Base-by-base conservation (phyloP, 2,888 invertebrate species). In the Alloscopus bannaensis region DNA sequence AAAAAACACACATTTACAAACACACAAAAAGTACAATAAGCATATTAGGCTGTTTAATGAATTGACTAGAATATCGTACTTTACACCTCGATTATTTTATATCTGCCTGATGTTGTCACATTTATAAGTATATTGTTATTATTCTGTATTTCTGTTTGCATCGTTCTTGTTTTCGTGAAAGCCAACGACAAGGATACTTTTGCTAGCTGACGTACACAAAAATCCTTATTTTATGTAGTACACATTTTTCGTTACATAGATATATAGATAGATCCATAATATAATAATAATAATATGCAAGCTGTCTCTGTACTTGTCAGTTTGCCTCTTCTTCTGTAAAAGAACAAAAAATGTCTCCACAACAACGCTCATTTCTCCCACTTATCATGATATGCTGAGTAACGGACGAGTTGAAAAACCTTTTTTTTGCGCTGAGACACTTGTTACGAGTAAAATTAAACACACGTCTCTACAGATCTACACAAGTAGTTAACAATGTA, bases 11-110 rank as follows among this genome's bases (percentile, higher is more conserved):
- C n/a, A n/a, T n/a, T n/a, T n/a, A n/a, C n/a, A n/a, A 66, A 68
- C 76, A 69, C 60, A 76, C 59, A 75, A 75, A 73, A 76, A 73
- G 62, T 68, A 76, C 60, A 70, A 47, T 70, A 77, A 62, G 70
- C 69, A 77, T 70, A 77, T 70, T 77, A 77, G 77, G 77, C 77
- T 77, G 69, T 71, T 79, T 59, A 79, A 57, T 66, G 45, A 69
- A 72, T 57, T 79, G 79, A 79, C 79, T 79, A 79, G 79, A 79
- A 79, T 79, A 73, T 73, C 79, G 72, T 52, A 68, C 72, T 66
- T 69, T 79, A 79, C 68, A 73, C 68, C 72, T 62, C 72, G n/a
- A 24, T 24, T n/a, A 40, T 26, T 42, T 60, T 8, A 45, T 64
- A 42, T 3, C n/a, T n/a, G 40, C 24, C 40, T 62, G 62, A 62